Evolutionary conservation across 2,888 invertebrate species (phyloP).

Genomic region (Tupiocoris notatus): DNA sequence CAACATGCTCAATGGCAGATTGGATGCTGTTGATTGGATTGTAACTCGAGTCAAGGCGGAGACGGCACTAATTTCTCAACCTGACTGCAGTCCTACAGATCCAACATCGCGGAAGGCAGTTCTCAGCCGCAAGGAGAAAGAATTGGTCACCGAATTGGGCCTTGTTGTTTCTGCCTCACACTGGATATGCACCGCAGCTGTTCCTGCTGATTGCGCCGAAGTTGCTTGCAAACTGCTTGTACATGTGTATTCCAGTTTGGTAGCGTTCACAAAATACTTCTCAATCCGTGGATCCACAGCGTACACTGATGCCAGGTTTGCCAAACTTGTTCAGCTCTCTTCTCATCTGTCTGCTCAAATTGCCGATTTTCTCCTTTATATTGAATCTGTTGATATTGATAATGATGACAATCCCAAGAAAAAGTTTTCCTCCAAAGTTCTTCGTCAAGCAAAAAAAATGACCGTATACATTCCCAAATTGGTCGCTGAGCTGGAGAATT

Average conservation of each 20-base stretch:
- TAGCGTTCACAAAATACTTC: slow-evolving; percentile 63
- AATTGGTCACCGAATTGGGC: slow-evolving; percentile 61
- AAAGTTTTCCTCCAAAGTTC: slow-evolving; percentile 52
- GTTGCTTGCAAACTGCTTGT: slow-evolving; percentile 60
- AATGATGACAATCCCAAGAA: slow-evolving; percentile 51
- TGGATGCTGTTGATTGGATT: slow-evolving; percentile 56
- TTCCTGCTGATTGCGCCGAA: slow-evolving; percentile 61
- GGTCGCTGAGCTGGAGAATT: slow-evolving; percentile 65
- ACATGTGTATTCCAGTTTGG: slow-evolving; percentile 59
- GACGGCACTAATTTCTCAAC: slow-evolving; percentile 47
- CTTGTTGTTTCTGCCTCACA: slow-evolving; percentile 59
- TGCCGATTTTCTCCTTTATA: slow-evolving; percentile 50
- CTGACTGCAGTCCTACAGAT: slow-evolving; percentile 31
- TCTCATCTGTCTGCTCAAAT: slow-evolving; percentile 50
- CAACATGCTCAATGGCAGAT: slow-evolving; percentile 48
- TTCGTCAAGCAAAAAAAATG: slow-evolving; percentile 53
- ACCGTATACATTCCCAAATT: slow-evolving; percentile 65
- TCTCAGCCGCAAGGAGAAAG: slow-evolving; percentile 49
- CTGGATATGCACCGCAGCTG: slow-evolving; percentile 57
- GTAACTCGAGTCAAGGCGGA: slow-evolving; percentile 55
- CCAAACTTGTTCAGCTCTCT: slow-evolving; percentile 51
- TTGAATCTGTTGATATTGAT: slow-evolving; percentile 51
- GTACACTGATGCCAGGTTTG: slow-evolving; percentile 56
- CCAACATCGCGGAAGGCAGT: slow-evolving; percentile 18
- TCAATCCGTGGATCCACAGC: slow-evolving; percentile 56